A percentile compares a stretch with the other conserved stretches of the same genome.
Evolutionary conservation across 2,888 invertebrate species (phyloP).

Genomic region (Tetanocera ferruginea): DNA sequence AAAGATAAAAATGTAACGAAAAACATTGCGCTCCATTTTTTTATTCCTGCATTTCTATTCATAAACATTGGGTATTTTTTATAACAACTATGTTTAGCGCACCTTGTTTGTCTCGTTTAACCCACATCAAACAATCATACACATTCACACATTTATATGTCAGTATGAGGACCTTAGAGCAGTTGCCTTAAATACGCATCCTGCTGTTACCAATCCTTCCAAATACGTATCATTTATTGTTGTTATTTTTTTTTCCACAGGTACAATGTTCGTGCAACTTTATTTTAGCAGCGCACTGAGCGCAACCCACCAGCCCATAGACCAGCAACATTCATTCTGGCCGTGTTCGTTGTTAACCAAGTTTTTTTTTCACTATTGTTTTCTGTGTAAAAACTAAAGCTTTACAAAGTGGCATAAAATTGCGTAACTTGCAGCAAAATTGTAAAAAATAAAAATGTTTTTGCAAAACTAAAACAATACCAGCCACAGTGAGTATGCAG

Average conservation of each 20-base stretch:
- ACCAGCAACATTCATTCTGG: not conserved
- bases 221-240: not conserved
- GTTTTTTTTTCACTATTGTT: not conserved
- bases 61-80: slow-evolving; percentile 8
- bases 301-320: not conserved
- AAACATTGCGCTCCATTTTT: too few relatives aligned
- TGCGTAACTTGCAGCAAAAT: not conserved
- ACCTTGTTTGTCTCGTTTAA: slow-evolving; percentile 3
- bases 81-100: not conserved
- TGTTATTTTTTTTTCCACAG: not conserved
- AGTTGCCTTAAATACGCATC: not conserved
- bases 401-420: slow-evolving; percentile 28
- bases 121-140: not conserved
- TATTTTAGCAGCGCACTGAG: not conserved
- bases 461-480: slow-evolving; percentile 4
- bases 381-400: slow-evolving; percentile 1
- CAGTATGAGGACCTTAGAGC: not conserved
- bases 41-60: not conserved
- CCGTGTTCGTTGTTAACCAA: not conserved
- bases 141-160: not conserved
- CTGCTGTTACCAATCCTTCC: not conserved
- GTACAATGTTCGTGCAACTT: not conserved
- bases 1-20: too few relatives aligned
- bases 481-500: not conserved
- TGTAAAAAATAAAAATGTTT: not conserved